Conservation (phyloP, 2,113 vertebrate species). For the Eonycteris spelaea region DNA sequence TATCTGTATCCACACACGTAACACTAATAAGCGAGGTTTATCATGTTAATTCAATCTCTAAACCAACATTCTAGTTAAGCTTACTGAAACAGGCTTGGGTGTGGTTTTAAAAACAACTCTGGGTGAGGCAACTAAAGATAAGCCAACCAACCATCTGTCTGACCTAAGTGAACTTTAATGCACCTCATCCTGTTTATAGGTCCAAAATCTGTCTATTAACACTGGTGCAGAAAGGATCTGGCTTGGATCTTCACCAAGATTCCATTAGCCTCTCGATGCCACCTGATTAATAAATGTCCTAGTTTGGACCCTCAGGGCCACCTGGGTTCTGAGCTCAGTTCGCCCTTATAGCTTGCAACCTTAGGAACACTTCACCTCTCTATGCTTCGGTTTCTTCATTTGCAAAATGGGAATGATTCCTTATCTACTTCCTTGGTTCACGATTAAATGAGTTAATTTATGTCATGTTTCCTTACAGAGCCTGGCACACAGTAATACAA, state of each 20-base stretch:
- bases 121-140: constrained; percentile 22
- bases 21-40: neutral
- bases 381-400: neutral
- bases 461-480: neutral
- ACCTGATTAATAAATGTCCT: neutral
- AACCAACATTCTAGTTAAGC: neutral
- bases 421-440: neutral
- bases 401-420: neutral
- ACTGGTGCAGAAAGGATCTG: neutral
- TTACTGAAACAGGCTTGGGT: neutral
- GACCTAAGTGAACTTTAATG: neutral
- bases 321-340: neutral
- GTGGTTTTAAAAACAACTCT: constrained; percentile 45
- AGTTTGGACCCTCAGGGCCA: neutral
- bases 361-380: neutral
- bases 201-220: constrained; percentile 3
- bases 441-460: neutral
- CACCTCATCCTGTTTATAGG: neutral
- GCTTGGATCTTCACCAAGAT: neutral
- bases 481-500: neutral
- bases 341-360: neutral
- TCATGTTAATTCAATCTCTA: neutral
- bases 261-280: neutral
- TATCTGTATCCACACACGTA: neutral
- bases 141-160: constrained; percentile 4